These are phyloP conservation scores for Lordiphosa mommai DNA, from an alignment of 1,140 invertebrate genomes.

Conservation along the genomic window DNA sequence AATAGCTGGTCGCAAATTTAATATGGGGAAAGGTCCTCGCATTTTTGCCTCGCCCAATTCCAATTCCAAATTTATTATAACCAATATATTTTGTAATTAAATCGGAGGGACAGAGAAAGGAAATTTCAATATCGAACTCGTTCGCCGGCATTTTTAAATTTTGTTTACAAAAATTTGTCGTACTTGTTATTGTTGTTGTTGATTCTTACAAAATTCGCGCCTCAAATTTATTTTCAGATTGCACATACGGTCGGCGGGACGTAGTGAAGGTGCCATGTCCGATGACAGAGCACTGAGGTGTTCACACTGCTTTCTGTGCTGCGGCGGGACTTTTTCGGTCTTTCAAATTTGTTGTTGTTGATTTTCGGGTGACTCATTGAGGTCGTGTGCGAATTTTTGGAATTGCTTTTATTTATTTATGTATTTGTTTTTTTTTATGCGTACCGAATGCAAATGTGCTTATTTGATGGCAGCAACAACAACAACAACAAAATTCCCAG, in stretches of 20 bases:
- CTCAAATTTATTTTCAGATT: conserved; percentile 38
- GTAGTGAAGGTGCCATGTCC: background rate
- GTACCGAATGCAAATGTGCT: conserved; percentile 69
- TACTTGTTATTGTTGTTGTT: background rate
- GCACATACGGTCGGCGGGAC: background rate
- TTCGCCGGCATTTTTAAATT: conserved; percentile 29
- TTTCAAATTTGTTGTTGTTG: conserved; percentile 1
- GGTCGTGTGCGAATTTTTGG: conserved; percentile 74
- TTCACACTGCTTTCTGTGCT: conserved; percentile 12
- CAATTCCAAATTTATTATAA: conserved; percentile 41
- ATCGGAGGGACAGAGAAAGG: conserved; percentile 21
- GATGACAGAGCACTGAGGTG: conserved; percentile 21
- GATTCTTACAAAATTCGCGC: conserved; percentile 30
- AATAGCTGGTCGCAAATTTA: conserved; percentile 21
- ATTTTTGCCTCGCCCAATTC: conserved; percentile 27
- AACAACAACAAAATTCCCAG: conserved; percentile 49
- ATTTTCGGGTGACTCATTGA: conserved; percentile 57
- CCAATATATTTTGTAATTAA: conserved; percentile 51
- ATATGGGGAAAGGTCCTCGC: conserved; percentile 35
- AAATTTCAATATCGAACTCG: conserved; percentile 24
- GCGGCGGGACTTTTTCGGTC: conserved; percentile 1
- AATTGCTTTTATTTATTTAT: conserved; percentile 76
- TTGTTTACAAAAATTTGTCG: conserved; percentile 15
- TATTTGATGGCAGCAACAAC: conserved; percentile 56
- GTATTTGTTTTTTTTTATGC: conserved; percentile 54